A percentile compares a stretch with the other conserved stretches of the same genome.
phyloP scores from a whole-genome alignment of 2,113 vertebrate species.

The Gymnorhina tibicen region DNA sequence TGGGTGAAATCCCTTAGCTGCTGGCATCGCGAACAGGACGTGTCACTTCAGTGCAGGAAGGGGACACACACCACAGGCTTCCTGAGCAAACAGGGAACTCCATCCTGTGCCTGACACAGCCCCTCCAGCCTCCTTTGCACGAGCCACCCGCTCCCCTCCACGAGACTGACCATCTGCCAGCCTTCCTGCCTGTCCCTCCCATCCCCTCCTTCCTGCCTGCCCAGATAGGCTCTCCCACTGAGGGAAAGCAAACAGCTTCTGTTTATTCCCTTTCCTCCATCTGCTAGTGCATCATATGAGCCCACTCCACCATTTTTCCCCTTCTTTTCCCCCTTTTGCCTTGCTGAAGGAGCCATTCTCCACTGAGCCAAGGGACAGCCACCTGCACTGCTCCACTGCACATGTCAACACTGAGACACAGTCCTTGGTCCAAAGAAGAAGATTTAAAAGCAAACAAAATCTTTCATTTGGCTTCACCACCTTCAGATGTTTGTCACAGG shows the following conservation, averaged over 20 bases:
- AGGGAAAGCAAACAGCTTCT: conserved; percentile 13
- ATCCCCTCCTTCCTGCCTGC: not conserved
- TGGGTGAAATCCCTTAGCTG: not conserved
- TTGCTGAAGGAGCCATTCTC: not conserved
- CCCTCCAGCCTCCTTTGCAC: not conserved
- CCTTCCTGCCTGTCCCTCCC: not conserved
- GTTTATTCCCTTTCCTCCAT: conserved; percentile 29
- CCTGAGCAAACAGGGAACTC: not conserved
- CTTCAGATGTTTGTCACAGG: not conserved
- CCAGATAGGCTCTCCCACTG: not conserved
- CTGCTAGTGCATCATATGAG: not conserved
- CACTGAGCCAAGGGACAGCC: not conserved
- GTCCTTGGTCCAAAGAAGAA: not conserved
- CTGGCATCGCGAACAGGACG: not conserved
- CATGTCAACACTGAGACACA: not conserved
- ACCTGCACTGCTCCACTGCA: not conserved
- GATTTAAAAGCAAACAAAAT: not conserved
- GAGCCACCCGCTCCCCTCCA: not conserved
- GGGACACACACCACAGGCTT: not conserved
- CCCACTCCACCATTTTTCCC: not conserved
- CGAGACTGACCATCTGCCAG: not conserved
- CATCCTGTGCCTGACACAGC: not conserved
- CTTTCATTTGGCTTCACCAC: not conserved
- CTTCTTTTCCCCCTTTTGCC: not conserved
- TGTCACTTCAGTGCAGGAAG: not conserved